phyloP scores from a whole-genome alignment of 2,888 invertebrate species.

The Watsonalla cultraria region DNA sequence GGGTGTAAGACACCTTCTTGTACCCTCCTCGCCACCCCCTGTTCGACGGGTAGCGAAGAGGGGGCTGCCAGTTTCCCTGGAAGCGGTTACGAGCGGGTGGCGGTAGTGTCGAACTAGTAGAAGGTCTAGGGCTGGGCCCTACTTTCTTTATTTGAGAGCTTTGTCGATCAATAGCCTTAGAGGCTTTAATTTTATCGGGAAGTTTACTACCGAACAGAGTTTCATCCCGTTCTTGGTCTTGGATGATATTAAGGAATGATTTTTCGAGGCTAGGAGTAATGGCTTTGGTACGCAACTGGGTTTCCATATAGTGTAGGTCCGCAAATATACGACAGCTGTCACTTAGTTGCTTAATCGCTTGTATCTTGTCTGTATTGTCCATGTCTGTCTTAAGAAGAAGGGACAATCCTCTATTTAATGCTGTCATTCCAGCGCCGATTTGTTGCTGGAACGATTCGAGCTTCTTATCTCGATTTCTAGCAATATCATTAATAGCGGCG shows the following conservation, averaged over 20 bases:
- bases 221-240: constrained; percentile 15
- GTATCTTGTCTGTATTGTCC: constrained; percentile 4
- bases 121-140: neutral
- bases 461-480: constrained; percentile 7
- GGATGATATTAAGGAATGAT: constrained; percentile 8
- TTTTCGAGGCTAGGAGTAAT: constrained; percentile 15
- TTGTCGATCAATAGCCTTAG: constrained; percentile 11
- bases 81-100: neutral
- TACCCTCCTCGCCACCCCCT: constrained; percentile 11
- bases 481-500: constrained; percentile 9
- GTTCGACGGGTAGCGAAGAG: too few species aligned
- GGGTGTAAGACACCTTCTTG: too few species aligned
- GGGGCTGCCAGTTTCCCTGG: constrained; percentile 28
- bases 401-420: constrained; percentile 7
- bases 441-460: constrained; percentile 10
- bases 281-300: constrained; percentile 9
- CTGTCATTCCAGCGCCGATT: constrained; percentile 11
- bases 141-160: constrained; percentile 9
- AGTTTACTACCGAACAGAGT: constrained; percentile 12
- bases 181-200: constrained; percentile 12
- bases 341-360: constrained; percentile 7
- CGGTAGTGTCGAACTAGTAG: neutral
- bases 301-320: constrained; percentile 8
- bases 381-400: constrained; percentile 2
- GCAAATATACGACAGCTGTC: constrained; percentile 10